These are phyloP conservation scores for Heliconius melpomene DNA, from an alignment of 1,140 invertebrate species.

Conservation along the genomic window DNA sequence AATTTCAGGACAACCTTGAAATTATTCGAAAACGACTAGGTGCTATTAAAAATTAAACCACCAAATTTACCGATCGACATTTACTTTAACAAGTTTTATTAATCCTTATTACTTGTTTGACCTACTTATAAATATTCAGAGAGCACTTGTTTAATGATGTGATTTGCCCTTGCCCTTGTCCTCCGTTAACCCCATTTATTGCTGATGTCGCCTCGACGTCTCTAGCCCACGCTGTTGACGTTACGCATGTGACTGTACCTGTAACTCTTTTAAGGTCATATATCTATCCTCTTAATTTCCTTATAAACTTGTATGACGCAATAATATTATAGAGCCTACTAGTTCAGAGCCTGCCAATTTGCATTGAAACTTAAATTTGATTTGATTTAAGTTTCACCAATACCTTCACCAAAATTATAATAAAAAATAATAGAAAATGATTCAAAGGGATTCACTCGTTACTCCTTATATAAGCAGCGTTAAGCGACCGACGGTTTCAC, in stretches of 20 bases:
- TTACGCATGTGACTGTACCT: background rate
- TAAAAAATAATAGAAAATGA: background rate
- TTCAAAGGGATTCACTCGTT: background rate
- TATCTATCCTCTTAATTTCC: background rate
- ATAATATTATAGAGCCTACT: no score
- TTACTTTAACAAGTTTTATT: background rate
- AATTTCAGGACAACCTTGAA: background rate
- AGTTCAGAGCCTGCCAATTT: no score
- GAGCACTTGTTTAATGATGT: background rate
- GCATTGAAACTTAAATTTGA: no score
- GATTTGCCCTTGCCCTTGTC: conserved; percentile 26
- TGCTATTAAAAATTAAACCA: background rate
- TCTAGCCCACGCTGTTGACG: conserved; percentile 17
- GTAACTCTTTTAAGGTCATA: no score
- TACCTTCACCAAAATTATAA: background rate
- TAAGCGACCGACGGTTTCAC: background rate
- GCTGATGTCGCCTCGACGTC: background rate
- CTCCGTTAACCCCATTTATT: conserved; percentile 17
- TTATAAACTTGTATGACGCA: no score
- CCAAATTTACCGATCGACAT: background rate
- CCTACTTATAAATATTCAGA: background rate
- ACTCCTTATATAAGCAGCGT: background rate
- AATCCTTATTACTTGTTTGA: background rate
- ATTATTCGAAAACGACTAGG: background rate
- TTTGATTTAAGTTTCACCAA: no score